phyloP scores from a whole-genome alignment of 2,888 invertebrate species.

The Corbicula japonica region DNA sequence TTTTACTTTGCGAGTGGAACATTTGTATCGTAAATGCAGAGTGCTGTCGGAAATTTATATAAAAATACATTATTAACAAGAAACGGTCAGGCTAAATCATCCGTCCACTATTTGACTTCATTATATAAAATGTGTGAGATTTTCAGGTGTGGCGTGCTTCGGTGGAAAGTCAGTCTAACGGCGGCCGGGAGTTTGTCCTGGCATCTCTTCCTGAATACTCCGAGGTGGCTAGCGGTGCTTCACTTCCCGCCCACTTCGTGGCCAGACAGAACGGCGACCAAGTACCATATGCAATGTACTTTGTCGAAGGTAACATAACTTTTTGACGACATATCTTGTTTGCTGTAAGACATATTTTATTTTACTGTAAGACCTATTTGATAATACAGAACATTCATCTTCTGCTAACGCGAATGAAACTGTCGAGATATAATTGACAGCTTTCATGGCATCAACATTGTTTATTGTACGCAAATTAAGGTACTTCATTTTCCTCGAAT shows the following conservation, averaged over 20 bases:
- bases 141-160: conserved; percentile 34
- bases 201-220: conserved; percentile 31
- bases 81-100: not conserved
- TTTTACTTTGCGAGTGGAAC: not conserved
- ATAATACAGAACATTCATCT: too few species aligned
- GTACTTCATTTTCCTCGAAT: too few species aligned
- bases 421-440: too few species aligned
- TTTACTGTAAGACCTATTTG: too few species aligned
- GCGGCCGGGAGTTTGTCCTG: conserved; percentile 32
- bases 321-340: too few species aligned
- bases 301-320: conserved; percentile 21
- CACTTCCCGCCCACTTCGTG: conserved; percentile 38
- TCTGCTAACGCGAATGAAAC: too few species aligned
- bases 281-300: conserved; percentile 28
- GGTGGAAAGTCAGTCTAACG: conserved; percentile 24
- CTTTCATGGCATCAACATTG: too few species aligned
- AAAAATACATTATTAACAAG: not conserved
- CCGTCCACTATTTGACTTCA: not conserved
- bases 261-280: conserved; percentile 39
- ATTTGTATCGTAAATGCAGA: not conserved
- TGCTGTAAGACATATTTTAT: too few species aligned
- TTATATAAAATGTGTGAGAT: not conserved
- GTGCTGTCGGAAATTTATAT: not conserved
- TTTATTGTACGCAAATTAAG: too few species aligned
- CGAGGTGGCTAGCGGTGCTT: conserved; percentile 19